Evolutionary conservation across 1,140 invertebrate genomes (phyloP), one percentile per base, ranked within the genome.

Genomic region (Akabosia matsudoensis): DNA sequence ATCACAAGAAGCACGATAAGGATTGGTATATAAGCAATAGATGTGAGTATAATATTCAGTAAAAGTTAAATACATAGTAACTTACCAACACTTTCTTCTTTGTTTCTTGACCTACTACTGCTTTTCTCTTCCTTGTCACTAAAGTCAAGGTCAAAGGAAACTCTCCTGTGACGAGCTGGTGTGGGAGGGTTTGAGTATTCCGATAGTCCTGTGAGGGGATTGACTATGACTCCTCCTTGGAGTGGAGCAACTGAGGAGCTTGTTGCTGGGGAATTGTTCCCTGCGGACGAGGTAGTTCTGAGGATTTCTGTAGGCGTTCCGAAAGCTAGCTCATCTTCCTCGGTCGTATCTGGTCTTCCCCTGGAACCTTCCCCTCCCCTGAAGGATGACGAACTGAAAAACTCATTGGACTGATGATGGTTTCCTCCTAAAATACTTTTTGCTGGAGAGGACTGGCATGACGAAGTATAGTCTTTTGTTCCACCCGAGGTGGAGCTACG

Each of bases 81-180:
- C 79, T 80, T 73, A 78, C 79, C 79, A 67, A 80, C 74, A 73
- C 74, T 74, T 51, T 78, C 77, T n/a, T 74, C 64, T n/a, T 79
- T 73, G 56, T 75, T 78, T 56, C 74, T 70, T n/a, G 80, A 81
- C 18, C 80, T 54, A 7, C 78, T 79, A 64, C 78, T 79, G 54
- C 78, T 79, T 61, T 81, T 81, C 74, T 81, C 80, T 37, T 81
- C 80, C 37, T 81, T 81, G 61, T 81, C 80, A 10, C 70, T 73
- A 71, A 78, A 56, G 67, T 81, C 80, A n/a, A 81, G 64, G 67
- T 81, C 80, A 76, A 81, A 81, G 26, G 78, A 79, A 51, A 81
- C 80, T 67, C 80, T 31, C 2, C 80, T 70, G 76, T 79, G 80
- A 61, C 77, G 70, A 10, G 78, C 76, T 1, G 80, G 78, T 26